Evolutionary conservation across 2,888 invertebrate genomes (phyloP), one percentile per base, ranked within the genome.

Genomic region (Blera fallax): DNA sequence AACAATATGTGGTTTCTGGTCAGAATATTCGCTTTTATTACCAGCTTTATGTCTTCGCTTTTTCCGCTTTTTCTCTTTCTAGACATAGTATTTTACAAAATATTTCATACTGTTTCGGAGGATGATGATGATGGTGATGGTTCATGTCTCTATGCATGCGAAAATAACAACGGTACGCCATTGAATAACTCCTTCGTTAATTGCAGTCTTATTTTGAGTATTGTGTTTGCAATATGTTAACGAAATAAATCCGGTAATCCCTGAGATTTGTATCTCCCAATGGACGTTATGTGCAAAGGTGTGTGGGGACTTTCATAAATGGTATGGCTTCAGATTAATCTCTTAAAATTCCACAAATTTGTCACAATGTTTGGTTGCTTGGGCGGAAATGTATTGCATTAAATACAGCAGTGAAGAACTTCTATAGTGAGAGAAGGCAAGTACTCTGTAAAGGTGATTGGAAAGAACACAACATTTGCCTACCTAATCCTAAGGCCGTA

Each of bases 1-100:
- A 79, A 72, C 72, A 72, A 72, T 79, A 64, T 79, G 79, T 69
- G 77, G 77, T 77, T 77, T 69, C 69, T 60, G 69, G 77, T 60
- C 60, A 77, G 77, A 69, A 60, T 77, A 77, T 79, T 79, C 64
- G 62, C 62, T 79, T 72, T 79, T 79, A 79, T 72, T 64, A 64
- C 72, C 72, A 64, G 72, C 45, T 72, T 79, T 72, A 78, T 78
- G 27, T 56, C 64, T 64, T 52, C 27, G 43, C 21, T 21, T 24
- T 60, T 52, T 52, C 52, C 48, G 48, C 16, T 32, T 45, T 34
- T 5, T 3, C 21, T 24, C n/a, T 8, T n/a, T 45, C 3, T 14
- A 14, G 48, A 34, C 6, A 37, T 40, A 21, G 11, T 56, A 77
- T 43, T 70, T 70, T 56, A 56, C 37, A 24, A 69, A 43, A 69